A percentile compares a stretch with the other conserved stretches of the same genome.
phyloP scores from a whole-genome alignment of 2,888 invertebrate genomes.

The Mesoligia furuncula region DNA sequence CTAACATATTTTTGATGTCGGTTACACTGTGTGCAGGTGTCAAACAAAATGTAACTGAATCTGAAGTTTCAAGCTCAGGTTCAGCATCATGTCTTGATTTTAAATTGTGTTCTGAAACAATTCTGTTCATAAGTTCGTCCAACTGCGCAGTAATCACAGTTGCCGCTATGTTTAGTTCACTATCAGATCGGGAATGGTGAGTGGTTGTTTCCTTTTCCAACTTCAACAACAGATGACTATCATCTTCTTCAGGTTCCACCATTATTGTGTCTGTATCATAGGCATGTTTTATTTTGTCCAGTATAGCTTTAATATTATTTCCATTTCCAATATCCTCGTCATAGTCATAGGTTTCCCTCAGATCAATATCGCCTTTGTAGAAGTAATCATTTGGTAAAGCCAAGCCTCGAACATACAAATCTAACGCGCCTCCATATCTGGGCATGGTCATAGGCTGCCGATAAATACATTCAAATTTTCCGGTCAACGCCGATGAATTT shows the following conservation, averaged over 20 bases:
- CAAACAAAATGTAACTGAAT: conserved; percentile 22
- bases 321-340: conserved; percentile 72
- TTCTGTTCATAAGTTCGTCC: conserved; percentile 72
- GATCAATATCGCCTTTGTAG: conserved; percentile 77
- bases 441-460: conserved; percentile 81
- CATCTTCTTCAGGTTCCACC: conserved; percentile 72
- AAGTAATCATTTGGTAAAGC: conserved; percentile 81
- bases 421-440: conserved; percentile 72
- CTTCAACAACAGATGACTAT: conserved; percentile 26
- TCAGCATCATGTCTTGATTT: conserved; percentile 43
- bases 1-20: conserved; percentile 66
- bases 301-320: conserved; percentile 70
- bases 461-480: conserved; percentile 91
- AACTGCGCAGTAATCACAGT: conserved; percentile 72
- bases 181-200: conserved; percentile 68
- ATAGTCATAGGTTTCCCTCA: conserved; percentile 69
- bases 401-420: conserved; percentile 77
- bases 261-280: conserved; percentile 74
- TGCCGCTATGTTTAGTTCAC: conserved; percentile 69
- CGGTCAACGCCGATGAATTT: conserved; percentile 87
- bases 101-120: conserved; percentile 64
- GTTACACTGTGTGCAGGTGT: conserved; percentile 63
- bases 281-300: conserved; percentile 74
- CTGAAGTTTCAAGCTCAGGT: neutral
- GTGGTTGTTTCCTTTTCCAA: conserved; percentile 62